phyloP scores from a whole-genome alignment of 2,113 vertebrate genomes.

The Burhinus bistriatus region DNA sequence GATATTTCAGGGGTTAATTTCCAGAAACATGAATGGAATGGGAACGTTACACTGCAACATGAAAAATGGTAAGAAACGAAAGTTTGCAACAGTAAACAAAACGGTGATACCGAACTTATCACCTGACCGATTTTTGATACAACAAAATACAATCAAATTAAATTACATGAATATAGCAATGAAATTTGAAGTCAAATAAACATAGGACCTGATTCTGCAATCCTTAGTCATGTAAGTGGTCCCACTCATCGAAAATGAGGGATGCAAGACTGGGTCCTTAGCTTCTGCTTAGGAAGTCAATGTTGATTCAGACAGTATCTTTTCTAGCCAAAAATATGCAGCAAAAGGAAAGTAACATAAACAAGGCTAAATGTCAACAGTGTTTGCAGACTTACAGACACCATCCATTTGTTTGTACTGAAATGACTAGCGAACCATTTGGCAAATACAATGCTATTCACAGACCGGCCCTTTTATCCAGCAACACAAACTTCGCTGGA shows the following conservation, averaged over 20 bases:
- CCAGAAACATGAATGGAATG: neutral
- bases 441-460: conserved; percentile 73
- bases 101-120: neutral
- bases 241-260: neutral
- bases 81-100: conserved; percentile 3
- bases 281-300: conserved; percentile 70
- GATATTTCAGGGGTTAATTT: conserved; percentile 36
- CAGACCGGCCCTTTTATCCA: conserved; percentile 71
- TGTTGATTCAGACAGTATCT: conserved; percentile 75
- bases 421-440: conserved; percentile 76
- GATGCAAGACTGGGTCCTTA: conserved; percentile 46
- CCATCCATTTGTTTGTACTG: conserved; percentile 78
- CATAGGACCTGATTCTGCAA: conserved; percentile 22
- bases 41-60: neutral
- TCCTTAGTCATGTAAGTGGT: conserved; percentile 49
- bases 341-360: conserved; percentile 79
- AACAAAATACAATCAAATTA: neutral
- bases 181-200: conserved; percentile 26
- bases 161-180: neutral
- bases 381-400: conserved; percentile 79
- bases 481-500: conserved; percentile 67
- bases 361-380: conserved; percentile 80
- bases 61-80: neutral
- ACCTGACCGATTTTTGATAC: neutral
- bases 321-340: conserved; percentile 74